phyloP scores from a whole-genome alignment of 2,113 vertebrate species.

The Hassar affinis region DNA sequence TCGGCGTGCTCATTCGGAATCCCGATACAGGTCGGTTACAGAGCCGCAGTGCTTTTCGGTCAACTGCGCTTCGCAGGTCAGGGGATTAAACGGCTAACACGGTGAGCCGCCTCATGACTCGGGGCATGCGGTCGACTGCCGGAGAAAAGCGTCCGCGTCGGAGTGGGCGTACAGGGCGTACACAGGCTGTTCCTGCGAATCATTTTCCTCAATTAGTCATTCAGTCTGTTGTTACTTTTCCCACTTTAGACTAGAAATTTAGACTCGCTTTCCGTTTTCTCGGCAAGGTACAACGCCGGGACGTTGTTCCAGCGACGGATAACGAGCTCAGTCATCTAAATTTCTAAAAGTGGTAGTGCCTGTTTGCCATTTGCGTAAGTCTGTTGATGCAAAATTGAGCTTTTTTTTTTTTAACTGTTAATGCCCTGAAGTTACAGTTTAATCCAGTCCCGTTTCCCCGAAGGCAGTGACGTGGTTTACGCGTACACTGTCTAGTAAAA shows the following conservation, averaged over 20 bases:
- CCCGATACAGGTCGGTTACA: neutral
- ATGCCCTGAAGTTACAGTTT: neutral
- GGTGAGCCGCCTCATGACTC: slow-evolving; percentile 61
- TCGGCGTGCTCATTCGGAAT: neutral
- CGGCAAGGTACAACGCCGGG: neutral
- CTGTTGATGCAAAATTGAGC: slow-evolving; percentile 18
- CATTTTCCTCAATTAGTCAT: slow-evolving; percentile 67
- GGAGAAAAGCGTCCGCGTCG: slow-evolving; percentile 58
- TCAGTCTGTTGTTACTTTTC: slow-evolving; percentile 58
- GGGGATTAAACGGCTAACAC: slow-evolving; percentile 52
- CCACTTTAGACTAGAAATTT: slow-evolving; percentile 58
- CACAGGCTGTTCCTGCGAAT: slow-evolving; percentile 59
- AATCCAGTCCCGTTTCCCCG: neutral
- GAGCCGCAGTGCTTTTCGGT: neutral
- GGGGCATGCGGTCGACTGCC: slow-evolving; percentile 53
- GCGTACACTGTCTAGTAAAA: neutral
- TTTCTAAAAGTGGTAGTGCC: neutral
- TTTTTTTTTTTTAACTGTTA: neutral
- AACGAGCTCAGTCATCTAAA: neutral
- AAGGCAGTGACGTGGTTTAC: slow-evolving; percentile 2
- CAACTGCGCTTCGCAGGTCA: slow-evolving; percentile 22
- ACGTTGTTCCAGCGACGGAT: neutral
- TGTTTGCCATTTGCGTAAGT: slow-evolving; percentile 30
- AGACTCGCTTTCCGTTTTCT: slow-evolving; percentile 48
- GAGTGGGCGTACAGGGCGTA: slow-evolving; percentile 53